Percentiles rank a stretch among this genome's conserved stretches.
These are phyloP conservation scores for Henicopernis longicauda DNA, from an alignment of 2,113 vertebrate genomes.

Conservation along the genomic window DNA sequence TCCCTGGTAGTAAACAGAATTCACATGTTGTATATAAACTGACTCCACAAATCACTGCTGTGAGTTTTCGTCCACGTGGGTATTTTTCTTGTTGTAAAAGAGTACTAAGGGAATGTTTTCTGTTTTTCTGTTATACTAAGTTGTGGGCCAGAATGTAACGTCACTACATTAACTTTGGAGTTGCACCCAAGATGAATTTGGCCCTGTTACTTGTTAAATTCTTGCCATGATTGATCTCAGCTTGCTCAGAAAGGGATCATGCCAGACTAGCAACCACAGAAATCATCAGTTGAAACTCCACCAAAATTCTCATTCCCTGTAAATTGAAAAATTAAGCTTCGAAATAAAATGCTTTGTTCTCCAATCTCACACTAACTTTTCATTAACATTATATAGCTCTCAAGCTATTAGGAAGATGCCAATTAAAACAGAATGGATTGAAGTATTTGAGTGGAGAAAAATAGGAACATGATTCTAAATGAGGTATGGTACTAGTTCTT, in stretches of 20 bases:
- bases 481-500: background rate
- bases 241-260: background rate
- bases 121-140: background rate
- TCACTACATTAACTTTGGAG: conserved; percentile 5
- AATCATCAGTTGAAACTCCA: conserved; percentile 32
- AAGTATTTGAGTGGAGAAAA: background rate
- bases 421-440: background rate
- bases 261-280: conserved; percentile 38
- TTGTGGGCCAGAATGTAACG: background rate
- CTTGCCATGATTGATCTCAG: conserved; percentile 31
- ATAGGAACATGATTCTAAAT: background rate
- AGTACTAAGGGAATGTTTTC: background rate
- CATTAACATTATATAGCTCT: background rate
- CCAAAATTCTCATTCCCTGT: conserved; percentile 3
- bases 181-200: conserved; percentile 24
- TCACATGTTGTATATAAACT: background rate
- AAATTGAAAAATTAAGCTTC: conserved; percentile 50
- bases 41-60: background rate
- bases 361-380: conserved; percentile 24
- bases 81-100: conserved; percentile 2
- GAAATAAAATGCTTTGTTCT: conserved; percentile 43
- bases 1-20: background rate
- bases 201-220: conserved; percentile 23
- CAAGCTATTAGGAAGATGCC: background rate
- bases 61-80: background rate